Base-by-base conservation (phyloP, 2,113 vertebrate genomes). In the Elephas maximus region DNA sequence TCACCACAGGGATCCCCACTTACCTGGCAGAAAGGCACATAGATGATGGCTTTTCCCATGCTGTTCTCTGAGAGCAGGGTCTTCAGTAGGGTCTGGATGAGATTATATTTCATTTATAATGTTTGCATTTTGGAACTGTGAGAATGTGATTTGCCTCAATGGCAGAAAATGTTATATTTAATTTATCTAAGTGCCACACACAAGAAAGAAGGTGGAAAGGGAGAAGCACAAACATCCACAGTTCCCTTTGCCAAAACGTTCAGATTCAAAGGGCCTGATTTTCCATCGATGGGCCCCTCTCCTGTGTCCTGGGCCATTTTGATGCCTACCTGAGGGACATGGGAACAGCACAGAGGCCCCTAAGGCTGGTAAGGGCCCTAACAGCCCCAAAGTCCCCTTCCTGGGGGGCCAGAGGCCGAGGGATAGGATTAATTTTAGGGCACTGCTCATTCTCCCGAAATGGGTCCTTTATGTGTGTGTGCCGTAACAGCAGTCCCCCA, bases 41-140 rank as follows among this genome's bases (percentile, higher is more conserved):
- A 37, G 62, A 41, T 8, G 44, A 62, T 11, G 45, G 62, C 76
- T 90, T 84, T 90, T 41, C 83, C n/a, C 18, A 62, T 11, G 0
- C 57, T 51, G 33, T 94, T 79, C 83, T 71, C 86, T 28, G 45
- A 95, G 51, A 93, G 45, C 21, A 53, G 60, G 97, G 80, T 82
- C 90, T 96, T 97, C 90, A 41, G 0, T 97, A 92, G 71, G 76
- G 95, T 93, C 95, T 96, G 21, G 28, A 63, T 10, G 45, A 73
- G 92, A 96, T 98, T 96, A 96, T 98, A 89, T 98, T 98, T 98
- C 98, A 98, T 98, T 98, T 97, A 98, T 81, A 8, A 86, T 93
- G 73, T 97, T 95, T 97, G 67, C 81, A 77, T 98, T 98, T 98
- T 85, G 15, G 73, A 98, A 95, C 94, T 44, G 65, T 60, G 86